Evolutionary conservation across 1,140 invertebrate genomes (phyloP).

Genomic region (Pomphorhynchus laevis): DNA sequence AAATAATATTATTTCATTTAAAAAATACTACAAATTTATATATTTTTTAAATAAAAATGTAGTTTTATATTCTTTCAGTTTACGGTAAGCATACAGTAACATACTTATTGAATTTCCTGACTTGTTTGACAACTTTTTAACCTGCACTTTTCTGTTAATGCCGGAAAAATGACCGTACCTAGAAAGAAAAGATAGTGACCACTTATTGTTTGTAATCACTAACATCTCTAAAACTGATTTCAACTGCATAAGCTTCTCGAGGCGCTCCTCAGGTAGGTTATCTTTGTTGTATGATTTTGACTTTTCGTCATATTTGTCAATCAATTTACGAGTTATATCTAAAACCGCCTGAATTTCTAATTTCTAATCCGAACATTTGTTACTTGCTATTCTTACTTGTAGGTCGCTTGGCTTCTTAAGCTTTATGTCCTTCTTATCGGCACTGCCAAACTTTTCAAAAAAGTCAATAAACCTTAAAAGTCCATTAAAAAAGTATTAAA

Average conservation of each 20-base stretch:
- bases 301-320: slow-evolving; percentile 47
- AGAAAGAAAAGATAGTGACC: not conserved
- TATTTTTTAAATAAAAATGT: too few relatives aligned
- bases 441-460: slow-evolving; percentile 80
- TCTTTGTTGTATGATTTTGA: slow-evolving; percentile 54
- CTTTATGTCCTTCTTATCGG: slow-evolving; percentile 78
- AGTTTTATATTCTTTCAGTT: too few relatives aligned
- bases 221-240: slow-evolving; percentile 95
- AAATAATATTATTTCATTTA: too few relatives aligned
- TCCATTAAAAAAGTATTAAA: not conserved
- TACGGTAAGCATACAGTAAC: too few relatives aligned
- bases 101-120: slow-evolving; percentile 52
- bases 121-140: slow-evolving; percentile 83
- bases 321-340: slow-evolving; percentile 50
- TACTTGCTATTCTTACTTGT: not conserved
- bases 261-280: slow-evolving; percentile 11
- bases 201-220: slow-evolving; percentile 15
- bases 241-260: slow-evolving; percentile 53
- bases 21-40: too few relatives aligned
- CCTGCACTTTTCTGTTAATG: slow-evolving; percentile 94
- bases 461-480: slow-evolving; percentile 62
- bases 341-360: slow-evolving; percentile 50
- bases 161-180: slow-evolving; percentile 98
- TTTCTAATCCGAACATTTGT: not conserved
- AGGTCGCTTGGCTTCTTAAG: slow-evolving; percentile 68